These are phyloP conservation scores for Cebus imitator DNA, from an alignment of 2,113 vertebrate species.

Conservation along the genomic window DNA sequence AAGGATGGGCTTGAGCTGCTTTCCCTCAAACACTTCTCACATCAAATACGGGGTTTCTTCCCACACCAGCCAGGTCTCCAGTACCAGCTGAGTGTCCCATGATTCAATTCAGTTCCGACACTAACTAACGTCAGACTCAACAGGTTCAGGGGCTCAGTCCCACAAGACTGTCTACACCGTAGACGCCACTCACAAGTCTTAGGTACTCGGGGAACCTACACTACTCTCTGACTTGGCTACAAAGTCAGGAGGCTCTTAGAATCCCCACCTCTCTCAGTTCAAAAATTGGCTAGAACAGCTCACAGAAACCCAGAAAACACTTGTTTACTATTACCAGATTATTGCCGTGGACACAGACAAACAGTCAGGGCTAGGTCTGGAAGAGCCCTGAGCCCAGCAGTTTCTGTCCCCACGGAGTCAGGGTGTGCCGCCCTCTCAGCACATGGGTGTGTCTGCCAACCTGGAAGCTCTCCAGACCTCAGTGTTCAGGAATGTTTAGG, in stretches of 20 bases:
- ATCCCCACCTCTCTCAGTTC: background rate
- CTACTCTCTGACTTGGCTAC: background rate
- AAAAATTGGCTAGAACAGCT: background rate
- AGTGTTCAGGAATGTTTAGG: background rate
- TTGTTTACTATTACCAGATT: background rate
- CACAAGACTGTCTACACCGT: background rate
- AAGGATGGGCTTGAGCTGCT: background rate
- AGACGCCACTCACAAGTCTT: background rate
- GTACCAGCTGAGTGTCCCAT: background rate
- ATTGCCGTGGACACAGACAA: background rate
- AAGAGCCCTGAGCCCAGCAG: background rate
- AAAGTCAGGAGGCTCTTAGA: background rate
- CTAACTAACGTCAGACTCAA: too few species aligned
- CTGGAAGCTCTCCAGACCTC: too few species aligned
- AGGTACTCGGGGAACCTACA: background rate
- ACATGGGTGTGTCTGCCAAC: background rate
- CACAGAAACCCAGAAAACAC: background rate
- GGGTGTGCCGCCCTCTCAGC: too few species aligned
- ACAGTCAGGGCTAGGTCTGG: background rate
- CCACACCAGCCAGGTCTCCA: too few species aligned
- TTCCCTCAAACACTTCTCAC: background rate
- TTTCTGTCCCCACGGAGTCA: background rate
- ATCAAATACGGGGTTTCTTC: background rate
- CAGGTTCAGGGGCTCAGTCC: background rate
- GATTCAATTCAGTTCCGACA: background rate